Evolutionary conservation across 2,797 vertebrate genomes (phyloP), one percentile per base, ranked within the genome.

Genomic region (Danionella dracula): DNA sequence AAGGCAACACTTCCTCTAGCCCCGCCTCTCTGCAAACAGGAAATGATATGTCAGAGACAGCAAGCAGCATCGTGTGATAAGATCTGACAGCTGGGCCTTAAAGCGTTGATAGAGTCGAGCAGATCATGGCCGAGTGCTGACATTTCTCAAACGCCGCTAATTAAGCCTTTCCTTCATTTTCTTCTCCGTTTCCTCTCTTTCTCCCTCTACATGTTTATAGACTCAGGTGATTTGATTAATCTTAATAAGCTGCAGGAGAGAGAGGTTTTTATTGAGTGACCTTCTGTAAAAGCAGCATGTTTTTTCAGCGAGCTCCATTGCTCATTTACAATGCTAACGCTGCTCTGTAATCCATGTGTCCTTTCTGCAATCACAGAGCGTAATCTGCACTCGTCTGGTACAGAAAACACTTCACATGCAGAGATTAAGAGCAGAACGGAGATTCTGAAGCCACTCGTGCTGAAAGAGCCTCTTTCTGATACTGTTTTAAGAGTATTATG

Each of bases 231-330:
- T 72, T 75, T 70, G 63, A 71, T 78, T 68, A 75, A 73, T 71
- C 44, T 73, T 79, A 73, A 73, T 72, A 77, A 65, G 73, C 49
- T 16, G 7, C 44, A 53, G 50, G 46, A 37, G 27, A 17, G 17
- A n/a, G n/a, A 5, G 84, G 87, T 87, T 92, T 89, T 91, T 92
- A 92, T 89, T 89, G 89, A 91, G 88, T 92, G 90, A 88, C 88
- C 87, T 90, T 91, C 88, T 84, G 87, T 89, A 91, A 91, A 92
- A 93, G 91, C 91, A 92, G 91, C 90, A 89, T 89, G 87, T 89
- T 90, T 27, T 27, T 27, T 27, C 23, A 88, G 88, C 89, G 87
- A n/a, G 48, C 59, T 85, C 87, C 85, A 82, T 85, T 84, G 85
- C 87, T 92, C 88, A 92, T 92, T 90, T 90, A 86, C 88, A 89